Base-by-base conservation (phyloP, 2,797 vertebrate species). In the Phylloscopus collybita region DNA sequence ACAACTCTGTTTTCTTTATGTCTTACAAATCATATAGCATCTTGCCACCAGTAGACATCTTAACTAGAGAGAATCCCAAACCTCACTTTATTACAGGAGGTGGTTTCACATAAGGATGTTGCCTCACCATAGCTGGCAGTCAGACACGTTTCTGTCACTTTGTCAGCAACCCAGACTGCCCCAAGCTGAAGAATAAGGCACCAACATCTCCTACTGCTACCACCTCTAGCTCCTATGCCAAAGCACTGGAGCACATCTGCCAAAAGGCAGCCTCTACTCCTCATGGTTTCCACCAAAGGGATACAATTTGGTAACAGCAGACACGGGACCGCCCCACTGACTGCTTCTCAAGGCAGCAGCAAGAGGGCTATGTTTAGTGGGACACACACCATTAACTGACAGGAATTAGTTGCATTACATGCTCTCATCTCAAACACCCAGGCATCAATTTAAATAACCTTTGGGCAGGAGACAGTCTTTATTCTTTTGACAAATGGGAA, bases 391-490 rank as follows among this genome's bases (percentile, higher is more conserved):
- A 36, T 67, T 87, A 87, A 38, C 32, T 4, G 3, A 61, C 21
- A 70, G 40, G 64, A 93, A 88, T 85, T 71, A 83, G 60, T 22
- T 76, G 62, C 66, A 73, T 72, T 84, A 79, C 36, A 16, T 49
- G 36, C 59, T 78, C 80, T 86, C 61, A 71, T 38, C 65, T 94
- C 78, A 73, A 51, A 84, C 34, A 61, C 60, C 44, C 42, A 29
- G 42, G 12, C 66, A 92, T 88, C 80, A 85, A 53, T 87, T 94
- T 64, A 76, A 93, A 73, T 71, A 67, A 93, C 21, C 60, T 87
- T 32, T 91, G 45, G 67, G 67, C 60, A 82, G 56, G 47, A 93
- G 67, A 59, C 42, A 80, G 32, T 34, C 69, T 90, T 86, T 49
- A 91, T 76, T 45, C 19, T 88, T 95, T 82, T 51, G 34, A 92